Conservation (phyloP, 2,888 invertebrate genomes). For the Nesidiocoris tenuis region DNA sequence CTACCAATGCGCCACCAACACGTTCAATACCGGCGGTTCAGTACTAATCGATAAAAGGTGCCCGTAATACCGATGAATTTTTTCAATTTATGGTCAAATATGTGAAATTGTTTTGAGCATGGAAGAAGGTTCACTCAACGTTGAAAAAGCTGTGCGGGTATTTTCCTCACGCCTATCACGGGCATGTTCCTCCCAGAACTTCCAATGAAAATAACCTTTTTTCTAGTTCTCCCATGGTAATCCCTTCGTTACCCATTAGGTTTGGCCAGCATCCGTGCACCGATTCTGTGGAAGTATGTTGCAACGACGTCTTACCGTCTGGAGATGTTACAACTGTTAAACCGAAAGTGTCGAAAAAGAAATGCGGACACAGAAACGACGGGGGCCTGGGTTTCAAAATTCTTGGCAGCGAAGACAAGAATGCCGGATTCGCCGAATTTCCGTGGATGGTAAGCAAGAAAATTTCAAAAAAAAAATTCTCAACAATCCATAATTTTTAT, state of each 20-base stretch:
- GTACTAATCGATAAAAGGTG: slow-evolving; percentile 77
- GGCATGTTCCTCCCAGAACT: no score
- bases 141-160: no score
- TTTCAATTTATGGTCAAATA: no score
- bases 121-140: no score
- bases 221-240: no score
- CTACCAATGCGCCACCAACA: slow-evolving; percentile 68
- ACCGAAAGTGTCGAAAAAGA: background rate
- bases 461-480: no score
- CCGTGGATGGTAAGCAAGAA: slow-evolving; percentile 73
- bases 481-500: no score
- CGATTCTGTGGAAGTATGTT: slow-evolving; percentile 75
- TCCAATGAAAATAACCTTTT: no score
- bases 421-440: slow-evolving; percentile 75
- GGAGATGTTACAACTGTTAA: background rate
- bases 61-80: background rate
- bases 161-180: no score
- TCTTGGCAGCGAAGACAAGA: slow-evolving; percentile 61
- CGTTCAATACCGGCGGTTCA: slow-evolving; percentile 68
- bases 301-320: slow-evolving; percentile 53
- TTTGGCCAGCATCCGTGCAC: slow-evolving; percentile 58
- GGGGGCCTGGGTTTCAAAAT: slow-evolving; percentile 73
- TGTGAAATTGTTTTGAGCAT: no score
- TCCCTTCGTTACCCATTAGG: no score
- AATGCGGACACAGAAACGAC: slow-evolving; percentile 73